Percentiles rank a stretch among this genome's conserved stretches.
Evolutionary conservation across 2,797 vertebrate genomes (phyloP).

Genomic region (Danionella dracula): DNA sequence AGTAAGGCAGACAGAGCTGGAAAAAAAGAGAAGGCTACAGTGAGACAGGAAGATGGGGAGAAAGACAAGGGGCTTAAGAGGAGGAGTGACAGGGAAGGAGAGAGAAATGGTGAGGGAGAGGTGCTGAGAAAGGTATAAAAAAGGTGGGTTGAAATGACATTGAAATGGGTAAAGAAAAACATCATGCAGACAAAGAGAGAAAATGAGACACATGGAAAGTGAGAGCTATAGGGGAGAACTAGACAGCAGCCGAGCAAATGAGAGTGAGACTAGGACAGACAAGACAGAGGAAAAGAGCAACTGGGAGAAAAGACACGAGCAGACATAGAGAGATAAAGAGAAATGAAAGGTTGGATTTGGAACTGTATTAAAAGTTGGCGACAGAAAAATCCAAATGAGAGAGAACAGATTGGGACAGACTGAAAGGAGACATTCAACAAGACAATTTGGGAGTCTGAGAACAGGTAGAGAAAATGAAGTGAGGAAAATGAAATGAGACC

Average conservation of each 20-base stretch:
- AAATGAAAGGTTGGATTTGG: no score
- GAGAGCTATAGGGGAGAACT: neutral
- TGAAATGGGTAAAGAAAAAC: neutral
- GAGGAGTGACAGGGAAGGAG: conserved; percentile 1
- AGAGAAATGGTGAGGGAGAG: neutral
- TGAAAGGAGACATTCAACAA: no score
- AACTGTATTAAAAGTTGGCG: no score
- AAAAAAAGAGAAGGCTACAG: neutral
- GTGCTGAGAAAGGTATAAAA: neutral
- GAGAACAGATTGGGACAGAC: no score
- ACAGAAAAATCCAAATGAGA: no score
- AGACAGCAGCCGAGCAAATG: neutral
- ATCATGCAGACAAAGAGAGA: conserved; percentile 1
- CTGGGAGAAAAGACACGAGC: no score
- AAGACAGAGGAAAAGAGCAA: neutral
- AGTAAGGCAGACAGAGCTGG: conserved; percentile 23
- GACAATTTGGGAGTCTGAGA: no score
- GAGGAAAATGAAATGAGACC: no score
- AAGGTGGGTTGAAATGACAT: neutral
- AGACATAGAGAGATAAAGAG: no score
- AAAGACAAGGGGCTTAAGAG: conserved; percentile 14
- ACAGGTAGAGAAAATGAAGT: no score
- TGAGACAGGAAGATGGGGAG: neutral
- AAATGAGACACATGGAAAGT: neutral
- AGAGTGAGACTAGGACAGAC: neutral